Evolutionary conservation across 2,113 vertebrate species (phyloP), one percentile per base, ranked within the genome.

Genomic region (Paraplagusia blochii): DNA sequence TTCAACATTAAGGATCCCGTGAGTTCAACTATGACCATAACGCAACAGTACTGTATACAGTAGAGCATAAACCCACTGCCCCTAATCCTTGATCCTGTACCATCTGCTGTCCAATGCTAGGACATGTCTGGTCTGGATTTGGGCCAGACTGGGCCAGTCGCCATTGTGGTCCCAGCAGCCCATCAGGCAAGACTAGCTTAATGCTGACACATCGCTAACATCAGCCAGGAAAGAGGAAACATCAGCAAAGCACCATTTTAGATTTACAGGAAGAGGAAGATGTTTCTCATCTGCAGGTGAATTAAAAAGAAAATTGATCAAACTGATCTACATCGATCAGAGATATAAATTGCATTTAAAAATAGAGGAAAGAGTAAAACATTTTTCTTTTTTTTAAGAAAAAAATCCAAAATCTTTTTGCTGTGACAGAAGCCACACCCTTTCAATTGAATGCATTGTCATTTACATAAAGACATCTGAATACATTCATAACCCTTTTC

Each of bases 161-260:
- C 78, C 84, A 84, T 76, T 65, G 58, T 54, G 15, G 81, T 73
- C 82, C 74, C 44, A 74, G 65, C 78, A 78, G 76, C 70, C 83
- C 45, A 74, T 78, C 76, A 85, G 72, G 75, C 69, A 53, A 56
- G 79, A 66, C 72, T 39, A 70, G 81, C 70, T 66, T 74, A 88
- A 70, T 88, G 89, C 89, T 89, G 88, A 88, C 87, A 85, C 83
- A 80, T 76, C 78, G 69, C 81, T 84, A 85, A 80, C 76, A 80
- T 71, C 78, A 74, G 76, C 83, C 76, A 84, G 77, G 75, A 78
- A 29, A 82, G 74, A 71, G 69, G 65, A 83, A 85, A 80, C 83
- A 85, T 81, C 83, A 85, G 74, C 80, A 57, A 46, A 76, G 78
- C 75, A 82, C 72, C 78, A 77, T 74, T 82, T 79, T 61, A 80